Evolutionary conservation across 2,113 vertebrate genomes (phyloP).

Genomic region (Salvator merianae): DNA sequence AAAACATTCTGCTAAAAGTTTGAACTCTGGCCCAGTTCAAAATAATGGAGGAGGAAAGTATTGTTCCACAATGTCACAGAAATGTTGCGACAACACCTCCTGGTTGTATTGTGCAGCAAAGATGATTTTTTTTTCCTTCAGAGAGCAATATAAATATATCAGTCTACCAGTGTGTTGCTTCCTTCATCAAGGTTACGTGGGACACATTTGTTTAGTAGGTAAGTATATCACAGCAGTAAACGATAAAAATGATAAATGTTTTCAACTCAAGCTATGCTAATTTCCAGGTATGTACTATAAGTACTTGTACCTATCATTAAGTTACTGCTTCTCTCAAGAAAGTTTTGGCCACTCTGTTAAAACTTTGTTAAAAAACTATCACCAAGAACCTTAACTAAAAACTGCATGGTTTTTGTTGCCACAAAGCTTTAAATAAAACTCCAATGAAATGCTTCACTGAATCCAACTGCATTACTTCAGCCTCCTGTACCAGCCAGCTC

Average conservation of each 20-base stretch:
- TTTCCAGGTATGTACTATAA: conserved; percentile 52
- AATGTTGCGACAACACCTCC: neutral
- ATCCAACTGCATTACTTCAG: neutral
- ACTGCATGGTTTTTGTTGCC: neutral
- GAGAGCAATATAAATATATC: conserved; percentile 68
- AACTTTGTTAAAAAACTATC: conserved; percentile 49
- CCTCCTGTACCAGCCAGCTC: neutral
- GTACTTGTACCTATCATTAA: conserved; percentile 55
- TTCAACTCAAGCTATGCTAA: conserved; percentile 62
- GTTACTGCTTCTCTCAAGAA: conserved; percentile 45
- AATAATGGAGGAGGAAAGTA: too few relatives aligned
- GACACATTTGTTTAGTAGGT: conserved; percentile 64
- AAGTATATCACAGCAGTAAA: conserved; percentile 61
- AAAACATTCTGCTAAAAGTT: too few relatives aligned
- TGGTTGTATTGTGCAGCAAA: conserved; percentile 45
- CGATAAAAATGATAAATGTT: conserved; percentile 72
- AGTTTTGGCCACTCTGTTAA: conserved; percentile 32
- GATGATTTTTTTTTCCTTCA: conserved; percentile 63
- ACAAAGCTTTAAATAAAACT: neutral
- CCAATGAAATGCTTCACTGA: neutral
- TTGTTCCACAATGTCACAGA: neutral
- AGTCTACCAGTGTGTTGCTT: conserved; percentile 65
- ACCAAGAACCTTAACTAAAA: conserved; percentile 22
- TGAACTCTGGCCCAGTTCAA: too few relatives aligned
- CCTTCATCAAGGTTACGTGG: conserved; percentile 63